Evolutionary conservation across 2,797 vertebrate species (phyloP).

Genomic region (Danionella dracula): DNA sequence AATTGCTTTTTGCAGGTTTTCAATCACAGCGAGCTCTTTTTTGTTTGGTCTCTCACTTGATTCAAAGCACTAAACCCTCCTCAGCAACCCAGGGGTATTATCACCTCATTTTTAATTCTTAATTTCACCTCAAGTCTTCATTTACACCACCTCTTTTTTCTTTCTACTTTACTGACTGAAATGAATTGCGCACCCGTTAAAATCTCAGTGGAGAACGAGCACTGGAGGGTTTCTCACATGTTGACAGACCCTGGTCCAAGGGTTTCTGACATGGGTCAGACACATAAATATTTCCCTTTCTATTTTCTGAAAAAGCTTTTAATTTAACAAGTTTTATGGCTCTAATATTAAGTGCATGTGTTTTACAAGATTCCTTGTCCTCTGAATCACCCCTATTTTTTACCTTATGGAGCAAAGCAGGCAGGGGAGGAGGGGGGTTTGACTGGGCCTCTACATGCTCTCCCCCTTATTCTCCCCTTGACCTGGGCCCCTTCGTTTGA

Average conservation of each 20-base stretch:
- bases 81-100: constrained; percentile 2
- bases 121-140: constrained; percentile 16
- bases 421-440: constrained; percentile 12
- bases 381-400: constrained; percentile 84
- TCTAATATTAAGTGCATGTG: constrained; percentile 96
- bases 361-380: constrained; percentile 94
- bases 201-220: constrained; percentile 24
- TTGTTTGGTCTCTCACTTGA: constrained; percentile 37
- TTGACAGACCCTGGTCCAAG: constrained; percentile 70
- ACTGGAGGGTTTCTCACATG: constrained; percentile 46
- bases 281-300: constrained; percentile 90
- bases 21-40: constrained; percentile 60
- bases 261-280: constrained; percentile 81
- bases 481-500: constrained; percentile 33
- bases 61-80: constrained; percentile 19
- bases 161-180: neutral
- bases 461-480: constrained; percentile 35
- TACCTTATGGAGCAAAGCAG: constrained; percentile 49
- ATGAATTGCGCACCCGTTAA: constrained; percentile 14
- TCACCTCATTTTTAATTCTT: constrained; percentile 31
- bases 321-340: constrained; percentile 98
- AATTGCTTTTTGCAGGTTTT: constrained; percentile 77
- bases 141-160: constrained; percentile 9
- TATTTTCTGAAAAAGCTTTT: constrained; percentile 97
- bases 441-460: constrained; percentile 26